Evolutionary conservation across 2,888 invertebrate genomes (phyloP), one percentile per base, ranked within the genome.

Genomic region (Eupithecia inturbata): DNA sequence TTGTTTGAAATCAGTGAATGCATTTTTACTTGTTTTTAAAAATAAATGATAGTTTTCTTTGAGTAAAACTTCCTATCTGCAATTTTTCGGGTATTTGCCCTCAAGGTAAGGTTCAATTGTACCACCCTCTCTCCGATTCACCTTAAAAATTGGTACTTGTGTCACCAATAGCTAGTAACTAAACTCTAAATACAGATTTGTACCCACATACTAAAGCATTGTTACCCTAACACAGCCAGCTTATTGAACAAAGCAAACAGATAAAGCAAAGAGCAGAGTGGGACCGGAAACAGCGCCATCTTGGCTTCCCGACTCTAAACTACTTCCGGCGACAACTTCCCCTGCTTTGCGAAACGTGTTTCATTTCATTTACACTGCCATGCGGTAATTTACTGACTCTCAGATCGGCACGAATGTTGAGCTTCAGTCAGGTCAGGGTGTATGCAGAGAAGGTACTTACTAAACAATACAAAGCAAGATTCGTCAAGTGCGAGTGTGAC

Each of bases 251-350:
- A 76, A 76, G 73, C 76, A 73, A 76, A 76, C 53, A 53, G 64
- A 76, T 72, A 77, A 76, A 73, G 78, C 78, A 84, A 86, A 86
- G 85, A 87, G 82, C 76, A 83, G 82, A 85, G 80, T 83, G 79
- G 74, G 74, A 78, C 75, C 82, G 85, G 84, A 84, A 82, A 77
- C 79, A 74, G 77, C 80, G 85, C 84, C 85, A 84, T 86, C 85
- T 88, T 85, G 82, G 81, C 83, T 83, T 86, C 87, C 88, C 82
- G 80, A 80, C 73, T 81, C 82, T 82, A 84, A 88, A 89, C 88
- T 86, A 86, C 85, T 85, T 88, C 88, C 88, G 84, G 66, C 79
- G 82, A 84, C 87, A 84, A 86, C 84, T 86, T 86, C 84, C 86
- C 80, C 78, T 72, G 78, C 81, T 84, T 80, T 74, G 76, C 80